Percentiles rank a stretch among this genome's conserved stretches.
phyloP scores from a whole-genome alignment of 2,113 vertebrate species.

The Lutjanus erythropterus region DNA sequence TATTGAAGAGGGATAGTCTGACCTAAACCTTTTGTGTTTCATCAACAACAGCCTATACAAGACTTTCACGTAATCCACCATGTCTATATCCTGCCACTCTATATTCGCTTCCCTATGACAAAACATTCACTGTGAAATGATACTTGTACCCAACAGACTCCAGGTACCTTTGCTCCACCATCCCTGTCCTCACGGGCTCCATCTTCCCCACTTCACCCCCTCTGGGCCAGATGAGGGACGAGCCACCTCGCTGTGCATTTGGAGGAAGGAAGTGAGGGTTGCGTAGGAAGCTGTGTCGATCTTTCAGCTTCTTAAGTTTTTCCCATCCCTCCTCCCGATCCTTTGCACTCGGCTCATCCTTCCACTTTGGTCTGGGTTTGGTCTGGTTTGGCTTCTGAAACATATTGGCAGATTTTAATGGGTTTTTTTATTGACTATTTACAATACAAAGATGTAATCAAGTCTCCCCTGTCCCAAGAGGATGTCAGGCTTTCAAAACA shows the following conservation, averaged over 20 bases:
- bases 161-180: slow-evolving; percentile 81
- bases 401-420: not conserved
- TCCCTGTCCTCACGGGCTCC: slow-evolving; percentile 31
- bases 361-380: slow-evolving; percentile 72
- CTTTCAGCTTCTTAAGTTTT: slow-evolving; percentile 80
- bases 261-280: slow-evolving; percentile 92
- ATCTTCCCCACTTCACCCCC: slow-evolving; percentile 61
- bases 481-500: not conserved
- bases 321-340: slow-evolving; percentile 64
- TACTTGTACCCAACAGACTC: not conserved
- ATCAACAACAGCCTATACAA: no score
- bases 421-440: not conserved
- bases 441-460: not conserved
- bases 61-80: not conserved
- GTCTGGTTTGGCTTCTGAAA: slow-evolving; percentile 70
- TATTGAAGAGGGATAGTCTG: slow-evolving; percentile 7
- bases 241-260: slow-evolving; percentile 80
- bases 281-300: slow-evolving; percentile 84
- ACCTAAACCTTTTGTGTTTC: not conserved
- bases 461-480: not conserved
- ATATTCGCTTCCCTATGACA: not conserved
- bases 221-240: slow-evolving; percentile 84
- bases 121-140: not conserved
- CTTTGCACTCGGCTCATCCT: slow-evolving; percentile 60
- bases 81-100: not conserved